Evolutionary conservation across 2,888 invertebrate genomes (phyloP).

Genomic region (Parnassius orleans): DNA sequence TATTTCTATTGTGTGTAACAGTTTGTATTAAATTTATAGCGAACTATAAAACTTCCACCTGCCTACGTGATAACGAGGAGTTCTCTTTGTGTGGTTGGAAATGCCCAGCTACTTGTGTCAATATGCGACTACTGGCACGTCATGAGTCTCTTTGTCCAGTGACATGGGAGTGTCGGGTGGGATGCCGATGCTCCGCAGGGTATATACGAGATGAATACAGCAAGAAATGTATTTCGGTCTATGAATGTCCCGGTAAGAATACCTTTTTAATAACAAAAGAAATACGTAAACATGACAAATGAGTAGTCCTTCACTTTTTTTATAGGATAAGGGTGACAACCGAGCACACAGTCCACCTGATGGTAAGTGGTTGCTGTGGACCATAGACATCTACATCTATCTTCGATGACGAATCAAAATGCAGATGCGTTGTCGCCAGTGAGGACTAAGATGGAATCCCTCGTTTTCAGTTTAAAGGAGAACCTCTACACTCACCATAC

Average conservation of each 20-base stretch:
- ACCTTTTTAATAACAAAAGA: neutral
- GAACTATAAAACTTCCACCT: constrained; percentile 53
- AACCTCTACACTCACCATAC: too few relatives aligned
- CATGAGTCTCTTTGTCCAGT: constrained; percentile 43
- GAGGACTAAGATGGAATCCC: too few relatives aligned
- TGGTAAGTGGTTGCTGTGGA: too few relatives aligned
- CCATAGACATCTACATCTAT: too few relatives aligned
- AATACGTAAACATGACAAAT: too few relatives aligned
- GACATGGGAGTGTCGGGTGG: constrained; percentile 65
- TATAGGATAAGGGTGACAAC: too few relatives aligned
- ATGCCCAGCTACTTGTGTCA: constrained; percentile 70
- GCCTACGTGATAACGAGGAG: constrained; percentile 54
- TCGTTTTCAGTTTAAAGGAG: too few relatives aligned
- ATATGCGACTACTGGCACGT: constrained; percentile 46
- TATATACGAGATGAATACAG: constrained; percentile 61
- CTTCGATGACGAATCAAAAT: too few relatives aligned
- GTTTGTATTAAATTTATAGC: constrained; percentile 14
- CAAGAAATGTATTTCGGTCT: constrained; percentile 57
- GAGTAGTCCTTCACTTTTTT: too few relatives aligned
- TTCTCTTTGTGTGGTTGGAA: constrained; percentile 66
- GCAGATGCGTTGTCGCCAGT: too few relatives aligned
- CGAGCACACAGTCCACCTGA: too few relatives aligned
- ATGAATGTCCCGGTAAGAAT: constrained; percentile 61
- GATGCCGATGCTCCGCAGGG: constrained; percentile 64
- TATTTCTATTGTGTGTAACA: constrained; percentile 14